These are phyloP conservation scores for Venustaconcha ellipsiformis DNA, from an alignment of 1,140 invertebrate species.

Conservation along the genomic window DNA sequence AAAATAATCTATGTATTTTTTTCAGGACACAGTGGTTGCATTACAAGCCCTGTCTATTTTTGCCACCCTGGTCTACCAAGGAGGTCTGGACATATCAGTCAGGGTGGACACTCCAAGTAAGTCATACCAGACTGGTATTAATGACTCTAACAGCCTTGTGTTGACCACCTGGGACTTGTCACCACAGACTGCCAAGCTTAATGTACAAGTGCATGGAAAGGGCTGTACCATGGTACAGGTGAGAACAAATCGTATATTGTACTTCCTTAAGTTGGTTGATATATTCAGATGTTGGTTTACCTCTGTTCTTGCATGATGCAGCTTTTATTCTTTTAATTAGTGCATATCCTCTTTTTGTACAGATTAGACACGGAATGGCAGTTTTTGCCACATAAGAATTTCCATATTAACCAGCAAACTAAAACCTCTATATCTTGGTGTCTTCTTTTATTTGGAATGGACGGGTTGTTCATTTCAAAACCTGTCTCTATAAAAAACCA, in stretches of 20 bases:
- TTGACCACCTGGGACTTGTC: conserved; percentile 40
- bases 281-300: neutral
- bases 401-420: too few species aligned
- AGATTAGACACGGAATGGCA: too few species aligned
- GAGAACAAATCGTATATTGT: neutral
- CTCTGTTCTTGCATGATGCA: neutral
- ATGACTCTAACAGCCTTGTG: conserved; percentile 46
- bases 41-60: conserved; percentile 69
- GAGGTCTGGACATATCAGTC: conserved; percentile 25
- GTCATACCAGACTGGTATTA: neutral
- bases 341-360: neutral
- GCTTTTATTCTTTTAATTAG: neutral
- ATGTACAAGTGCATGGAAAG: conserved; percentile 73
- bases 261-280: neutral
- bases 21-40: conserved; percentile 70
- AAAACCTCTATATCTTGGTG: too few species aligned
- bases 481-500: too few species aligned
- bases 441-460: too few species aligned
- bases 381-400: too few species aligned
- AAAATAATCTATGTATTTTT: neutral
- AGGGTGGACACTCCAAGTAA: conserved; percentile 29
- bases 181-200: conserved; percentile 22
- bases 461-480: too few species aligned
- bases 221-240: conserved; percentile 87
- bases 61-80: conserved; percentile 46